A percentile compares a stretch with the other conserved stretches of the same genome.
Conservation (phyloP, 2,888 invertebrate genomes). For the Chymomyza amoena region DNA sequence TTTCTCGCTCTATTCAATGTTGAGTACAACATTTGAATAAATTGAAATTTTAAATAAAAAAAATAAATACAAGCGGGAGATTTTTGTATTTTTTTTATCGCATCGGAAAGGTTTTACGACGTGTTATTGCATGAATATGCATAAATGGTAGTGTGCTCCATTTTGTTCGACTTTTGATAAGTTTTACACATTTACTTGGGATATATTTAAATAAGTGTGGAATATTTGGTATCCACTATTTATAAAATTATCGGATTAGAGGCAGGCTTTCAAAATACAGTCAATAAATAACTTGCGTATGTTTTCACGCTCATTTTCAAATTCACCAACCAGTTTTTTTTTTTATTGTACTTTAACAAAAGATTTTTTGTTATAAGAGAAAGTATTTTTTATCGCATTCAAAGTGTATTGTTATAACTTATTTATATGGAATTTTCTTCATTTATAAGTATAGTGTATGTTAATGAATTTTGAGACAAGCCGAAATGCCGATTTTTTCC, state of each 20-base stretch:
- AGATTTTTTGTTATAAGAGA: neutral
- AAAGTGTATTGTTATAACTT: neutral
- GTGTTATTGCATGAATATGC: slow-evolving; percentile 49
- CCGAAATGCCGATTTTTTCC: too few species aligned
- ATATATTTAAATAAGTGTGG: neutral
- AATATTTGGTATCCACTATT: neutral
- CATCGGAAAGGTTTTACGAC: neutral
- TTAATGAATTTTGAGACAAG: too few species aligned
- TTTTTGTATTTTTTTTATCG: neutral
- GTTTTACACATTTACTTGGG: slow-evolving; percentile 43
- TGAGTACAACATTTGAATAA: slow-evolving; percentile 52
- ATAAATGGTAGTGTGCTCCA: slow-evolving; percentile 53
- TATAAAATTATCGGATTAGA: neutral
- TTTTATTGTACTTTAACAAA: neutral
- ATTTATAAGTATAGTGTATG: too few species aligned
- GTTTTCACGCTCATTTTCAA: neutral
- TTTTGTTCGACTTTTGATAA: slow-evolving; percentile 53
- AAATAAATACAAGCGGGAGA: slow-evolving; percentile 19
- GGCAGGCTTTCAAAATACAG: neutral
- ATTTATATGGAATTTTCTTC: too few species aligned
- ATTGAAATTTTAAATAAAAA: slow-evolving; percentile 48
- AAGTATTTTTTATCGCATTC: neutral
- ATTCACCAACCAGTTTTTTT: neutral
- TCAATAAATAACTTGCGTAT: neutral
- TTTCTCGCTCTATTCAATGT: slow-evolving; percentile 6